Base-by-base conservation (phyloP, 1,140 invertebrate species). In the Agrypnia vestita region DNA sequence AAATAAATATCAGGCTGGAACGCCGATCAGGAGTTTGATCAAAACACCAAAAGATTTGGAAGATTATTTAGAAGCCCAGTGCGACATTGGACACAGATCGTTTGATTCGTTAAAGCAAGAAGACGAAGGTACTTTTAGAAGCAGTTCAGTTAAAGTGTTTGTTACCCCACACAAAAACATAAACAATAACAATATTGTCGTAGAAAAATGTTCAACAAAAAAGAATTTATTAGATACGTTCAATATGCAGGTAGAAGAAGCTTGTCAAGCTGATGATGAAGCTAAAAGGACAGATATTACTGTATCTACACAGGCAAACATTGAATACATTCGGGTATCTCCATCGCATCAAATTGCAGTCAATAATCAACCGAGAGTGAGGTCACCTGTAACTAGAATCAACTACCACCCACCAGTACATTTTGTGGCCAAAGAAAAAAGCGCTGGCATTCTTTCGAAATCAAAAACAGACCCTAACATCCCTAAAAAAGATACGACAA, bases 31-130 rank as follows among this genome's bases (percentile, higher is more conserved):
- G 67, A 90, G 88, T 77, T 85, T 90, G 4, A 89, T 89, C 83
- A 88, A 90, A 84, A 89, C 88, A 56, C 88, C 89, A 4, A 89
- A 89, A 80, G 89, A 90, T 80, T 84, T 90, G 80, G 87, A 90
- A 83, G 88, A 89, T 81, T 89, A 90, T 85, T 88, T 88, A 25
- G 87, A 89, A 86, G 84, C 89, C 59, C 87, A 89, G 83, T 84
- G 84, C 17, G 88, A 90, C 83, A 86, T 88, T 76, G 88, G 88
- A 83, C 88, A 90, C 80, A 85, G 15, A 46, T 69, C 82, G 17
- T 77, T 83, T 87, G 84, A 86, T 87, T 61, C 84, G 86, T 11
- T 84, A 86, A 62, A 89, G 86, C 76, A 87, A 12, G 71, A 76
- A 55, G 75, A 79, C 51, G 64, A 43, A 35, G 35, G 25, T 67